phyloP scores from a whole-genome alignment of 2,888 invertebrate species.

The Cerastoderma edule region DNA sequence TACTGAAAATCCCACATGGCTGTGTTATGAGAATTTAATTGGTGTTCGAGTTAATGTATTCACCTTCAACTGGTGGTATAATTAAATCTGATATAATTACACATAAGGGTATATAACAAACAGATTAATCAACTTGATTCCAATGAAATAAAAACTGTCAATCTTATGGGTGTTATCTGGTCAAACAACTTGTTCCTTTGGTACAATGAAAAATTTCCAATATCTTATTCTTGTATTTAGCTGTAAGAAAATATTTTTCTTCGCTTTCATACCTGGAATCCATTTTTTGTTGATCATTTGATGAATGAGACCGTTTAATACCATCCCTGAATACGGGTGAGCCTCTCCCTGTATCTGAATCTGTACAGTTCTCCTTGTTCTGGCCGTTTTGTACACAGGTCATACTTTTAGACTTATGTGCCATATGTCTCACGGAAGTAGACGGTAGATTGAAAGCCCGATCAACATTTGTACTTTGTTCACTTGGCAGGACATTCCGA shows the following conservation, averaged over 20 bases:
- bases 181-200: too few relatives aligned
- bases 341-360: not conserved
- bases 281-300: constrained; percentile 3
- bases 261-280: constrained; percentile 14
- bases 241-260: not conserved
- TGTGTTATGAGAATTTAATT: too few relatives aligned
- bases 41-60: too few relatives aligned
- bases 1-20: too few relatives aligned
- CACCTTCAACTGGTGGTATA: too few relatives aligned
- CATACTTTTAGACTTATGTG: constrained; percentile 52
- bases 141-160: too few relatives aligned
- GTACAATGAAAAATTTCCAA: too few relatives aligned
- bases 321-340: constrained; percentile 13
- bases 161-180: too few relatives aligned
- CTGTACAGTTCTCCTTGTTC: not conserved
- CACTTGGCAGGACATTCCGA: not conserved
- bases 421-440: constrained; percentile 57
- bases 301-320: constrained; percentile 4
- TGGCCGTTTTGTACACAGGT: constrained; percentile 8
- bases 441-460: constrained; percentile 38
- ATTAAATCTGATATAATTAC: too few relatives aligned
- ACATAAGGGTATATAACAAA: too few relatives aligned
- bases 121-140: too few relatives aligned
- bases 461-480: not conserved
- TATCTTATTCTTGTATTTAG: too few relatives aligned